Conservation (phyloP, 30 jellyfish, hydroid and myxozoan genomes). For the Phacellophora camtschatica region DNA sequence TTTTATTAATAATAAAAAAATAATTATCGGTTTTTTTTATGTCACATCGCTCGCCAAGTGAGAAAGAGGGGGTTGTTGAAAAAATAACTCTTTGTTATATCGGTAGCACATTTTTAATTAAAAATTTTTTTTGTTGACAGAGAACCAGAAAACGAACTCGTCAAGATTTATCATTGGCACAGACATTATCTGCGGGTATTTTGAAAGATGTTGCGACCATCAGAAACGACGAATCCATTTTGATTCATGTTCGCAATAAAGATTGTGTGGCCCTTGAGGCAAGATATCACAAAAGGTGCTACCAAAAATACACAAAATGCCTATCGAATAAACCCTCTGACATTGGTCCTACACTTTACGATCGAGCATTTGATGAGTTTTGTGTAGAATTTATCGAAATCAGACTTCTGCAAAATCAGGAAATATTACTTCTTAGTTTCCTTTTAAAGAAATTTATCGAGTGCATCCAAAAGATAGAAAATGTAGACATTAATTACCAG, state of each 20-base stretch:
- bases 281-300: slow-evolving; percentile 55
- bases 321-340: slow-evolving; percentile 33
- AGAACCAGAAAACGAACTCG: slow-evolving; percentile 27
- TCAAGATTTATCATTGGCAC: slow-evolving; percentile 41
- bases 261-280: slow-evolving; percentile 56
- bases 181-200: slow-evolving; percentile 26
- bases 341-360: slow-evolving; percentile 28
- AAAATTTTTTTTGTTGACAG: not conserved
- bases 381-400: slow-evolving; percentile 20
- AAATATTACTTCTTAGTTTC: slow-evolving; percentile 37
- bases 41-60: no score
- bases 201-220: not conserved
- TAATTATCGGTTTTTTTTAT: no score
- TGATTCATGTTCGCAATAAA: slow-evolving; percentile 23
- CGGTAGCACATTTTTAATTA: no score
- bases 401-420: slow-evolving; percentile 17
- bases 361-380: slow-evolving; percentile 40
- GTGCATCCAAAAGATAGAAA: slow-evolving; percentile 15
- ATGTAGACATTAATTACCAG: slow-evolving; percentile 35
- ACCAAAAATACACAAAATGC: slow-evolving; percentile 38
- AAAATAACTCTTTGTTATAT: no score
- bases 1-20: no score
- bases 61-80: no score
- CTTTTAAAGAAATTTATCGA: slow-evolving; percentile 38
- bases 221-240: slow-evolving; percentile 8